These are phyloP conservation scores for Alexandromys oeconomus DNA, from an alignment of 2,797 vertebrate species.

Conservation along the genomic window DNA sequence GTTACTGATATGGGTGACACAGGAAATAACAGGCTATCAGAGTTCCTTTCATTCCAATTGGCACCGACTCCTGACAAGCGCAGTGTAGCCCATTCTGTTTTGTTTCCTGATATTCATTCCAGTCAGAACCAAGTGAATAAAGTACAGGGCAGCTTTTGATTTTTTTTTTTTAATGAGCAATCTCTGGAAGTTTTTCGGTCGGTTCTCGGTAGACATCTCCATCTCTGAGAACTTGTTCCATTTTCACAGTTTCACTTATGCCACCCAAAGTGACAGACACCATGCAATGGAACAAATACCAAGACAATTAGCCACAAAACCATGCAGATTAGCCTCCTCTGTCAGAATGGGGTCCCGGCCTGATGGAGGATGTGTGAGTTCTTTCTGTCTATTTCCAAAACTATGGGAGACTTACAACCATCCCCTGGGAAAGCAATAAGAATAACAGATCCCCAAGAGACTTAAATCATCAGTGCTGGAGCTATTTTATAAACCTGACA, in stretches of 20 bases:
- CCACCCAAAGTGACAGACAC: slow-evolving; percentile 65
- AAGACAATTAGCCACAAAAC: slow-evolving; percentile 49
- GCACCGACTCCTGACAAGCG: not conserved
- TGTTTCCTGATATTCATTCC: slow-evolving; percentile 33
- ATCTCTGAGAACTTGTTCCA: not conserved
- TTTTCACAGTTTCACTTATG: slow-evolving; percentile 67
- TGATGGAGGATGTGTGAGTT: slow-evolving; percentile 77
- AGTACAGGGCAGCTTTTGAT: not conserved
- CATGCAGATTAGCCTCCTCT: slow-evolving; percentile 70
- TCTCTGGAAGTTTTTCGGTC: not conserved
- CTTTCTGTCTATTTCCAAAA: slow-evolving; percentile 80
- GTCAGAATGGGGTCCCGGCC: slow-evolving; percentile 67
- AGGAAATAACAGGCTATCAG: slow-evolving; percentile 57
- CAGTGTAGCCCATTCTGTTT: not conserved
- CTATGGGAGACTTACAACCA: slow-evolving; percentile 70
- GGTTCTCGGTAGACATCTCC: not conserved
- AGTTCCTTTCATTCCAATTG: not conserved
- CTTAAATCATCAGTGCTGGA: slow-evolving; percentile 67
- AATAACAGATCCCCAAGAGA: slow-evolving; percentile 71
- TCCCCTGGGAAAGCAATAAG: slow-evolving; percentile 73
- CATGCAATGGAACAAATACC: slow-evolving; percentile 69
- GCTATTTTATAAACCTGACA: slow-evolving; percentile 77
- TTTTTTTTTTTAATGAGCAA: not conserved
- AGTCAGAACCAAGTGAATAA: not conserved
- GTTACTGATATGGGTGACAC: not conserved